A percentile compares a stretch with the other conserved stretches of the same genome.
Evolutionary conservation across 2,888 invertebrate genomes (phyloP).

Genomic region (Dolomedes plantarius): DNA sequence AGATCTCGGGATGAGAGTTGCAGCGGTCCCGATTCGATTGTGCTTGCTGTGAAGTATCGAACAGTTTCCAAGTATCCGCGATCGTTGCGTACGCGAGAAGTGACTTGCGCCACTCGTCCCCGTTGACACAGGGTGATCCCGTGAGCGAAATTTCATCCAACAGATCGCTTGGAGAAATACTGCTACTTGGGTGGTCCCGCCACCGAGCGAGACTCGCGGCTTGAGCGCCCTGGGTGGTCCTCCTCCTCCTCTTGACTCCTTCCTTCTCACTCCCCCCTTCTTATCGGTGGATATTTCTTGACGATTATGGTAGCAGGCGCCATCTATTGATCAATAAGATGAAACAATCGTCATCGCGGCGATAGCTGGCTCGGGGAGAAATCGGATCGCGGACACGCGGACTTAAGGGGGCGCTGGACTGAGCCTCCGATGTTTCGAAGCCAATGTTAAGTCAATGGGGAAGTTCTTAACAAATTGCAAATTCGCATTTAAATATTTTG

Average conservation of each 20-base stretch:
- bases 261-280: slow-evolving; percentile 9
- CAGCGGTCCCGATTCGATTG: too few species aligned
- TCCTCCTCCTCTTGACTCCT: slow-evolving; percentile 4
- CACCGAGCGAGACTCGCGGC: slow-evolving; percentile 60
- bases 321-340: slow-evolving; percentile 49
- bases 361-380: too few species aligned
- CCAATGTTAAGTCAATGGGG: too few species aligned
- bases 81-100: neutral
- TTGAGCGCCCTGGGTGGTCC: slow-evolving; percentile 58
- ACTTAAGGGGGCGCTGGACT: too few species aligned
- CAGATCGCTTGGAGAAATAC: neutral
- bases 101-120: slow-evolving; percentile 7
- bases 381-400: neutral
- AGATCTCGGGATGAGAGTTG: too few species aligned
- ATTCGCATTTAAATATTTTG: too few species aligned
- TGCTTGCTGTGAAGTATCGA: too few species aligned
- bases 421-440: too few species aligned
- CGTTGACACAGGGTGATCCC: slow-evolving; percentile 9
- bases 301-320: slow-evolving; percentile 46
- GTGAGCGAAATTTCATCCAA: slow-evolving; percentile 24
- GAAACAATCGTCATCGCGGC: neutral
- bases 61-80: too few species aligned
- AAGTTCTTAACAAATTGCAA: too few species aligned
- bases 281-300: neutral
- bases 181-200: slow-evolving; percentile 62